Base-by-base conservation (phyloP, 2,797 vertebrate species). In the Gobionotothen gibberifrons region DNA sequence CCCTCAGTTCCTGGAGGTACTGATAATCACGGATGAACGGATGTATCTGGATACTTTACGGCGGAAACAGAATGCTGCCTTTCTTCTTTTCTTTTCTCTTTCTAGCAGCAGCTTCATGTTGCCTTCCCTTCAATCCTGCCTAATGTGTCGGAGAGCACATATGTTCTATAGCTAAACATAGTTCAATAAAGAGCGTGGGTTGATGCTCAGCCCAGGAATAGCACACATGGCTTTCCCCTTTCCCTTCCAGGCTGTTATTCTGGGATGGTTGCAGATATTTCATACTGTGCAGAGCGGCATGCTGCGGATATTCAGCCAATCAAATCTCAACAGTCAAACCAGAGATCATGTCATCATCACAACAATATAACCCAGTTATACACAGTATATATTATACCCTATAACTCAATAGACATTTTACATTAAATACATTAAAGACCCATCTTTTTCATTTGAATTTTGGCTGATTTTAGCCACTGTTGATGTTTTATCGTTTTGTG, bases 171-270 rank as follows among this genome's bases (percentile, higher is more conserved):
- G 52, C 47, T 68, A 70, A 77, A 81, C 72, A 74, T 72, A 54
- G 78, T 51, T 78, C 59, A 55, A 69, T 17, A 10, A 55, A 69
- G 57, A 56, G 21, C 54, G 52, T 40, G 56, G 72, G 78, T 40
- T 47, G 70, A 62, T 42, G 64, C 29, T 1, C 48, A 47, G 47
- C 49, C 52, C 52, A 36, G 54, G 54, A 84, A 69, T 42, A 63
- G 44, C 48, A 21, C 48, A 59, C 48, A 55, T 22, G 49, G 36
- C 47, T 40, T 56, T 59, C 21, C 47, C 7, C 16, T 32, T 61
- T 53, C 16, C 76, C 60, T 72, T 68, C 49, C 52, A 59, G 17
- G 52, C 43, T 42, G 49, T 36, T 79, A 65, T 68, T 82, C 61
- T 67, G 52, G 72, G 53, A 62, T 7, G 49, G 51, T 40, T 29